phyloP scores from a whole-genome alignment of 2,888 invertebrate species.

The Loripinus fragilis region DNA sequence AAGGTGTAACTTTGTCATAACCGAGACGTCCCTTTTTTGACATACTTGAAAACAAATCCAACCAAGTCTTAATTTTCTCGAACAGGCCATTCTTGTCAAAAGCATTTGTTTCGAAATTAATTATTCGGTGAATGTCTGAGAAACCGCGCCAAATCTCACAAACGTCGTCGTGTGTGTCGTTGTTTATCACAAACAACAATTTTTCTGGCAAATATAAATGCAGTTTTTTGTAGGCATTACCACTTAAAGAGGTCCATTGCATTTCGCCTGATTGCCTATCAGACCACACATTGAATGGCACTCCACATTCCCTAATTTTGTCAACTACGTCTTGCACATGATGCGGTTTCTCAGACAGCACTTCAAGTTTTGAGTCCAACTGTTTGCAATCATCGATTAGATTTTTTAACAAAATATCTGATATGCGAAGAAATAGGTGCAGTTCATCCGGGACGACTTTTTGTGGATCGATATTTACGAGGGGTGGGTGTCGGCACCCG shows the following conservation, averaged over 20 bases:
- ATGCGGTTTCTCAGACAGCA: not conserved
- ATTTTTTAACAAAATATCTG: conserved; percentile 23
- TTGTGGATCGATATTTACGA: conserved; percentile 16
- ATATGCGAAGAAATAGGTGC: conserved; percentile 13
- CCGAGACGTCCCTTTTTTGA: not conserved
- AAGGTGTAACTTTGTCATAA: conserved; percentile 16
- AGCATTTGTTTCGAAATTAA: not conserved
- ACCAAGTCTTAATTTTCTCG: not conserved
- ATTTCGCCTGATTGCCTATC: conserved; percentile 23
- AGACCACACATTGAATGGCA: not conserved
- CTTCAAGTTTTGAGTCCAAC: conserved; percentile 6
- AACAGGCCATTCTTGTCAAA: not conserved
- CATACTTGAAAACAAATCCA: not conserved
- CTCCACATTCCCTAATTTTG: conserved; percentile 2
- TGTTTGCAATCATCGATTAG: conserved; percentile 27
- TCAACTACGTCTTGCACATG: not conserved
- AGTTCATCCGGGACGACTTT: conserved; percentile 31
- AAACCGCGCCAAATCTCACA: not conserved
- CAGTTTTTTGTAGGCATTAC: conserved; percentile 8
- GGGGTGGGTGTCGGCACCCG: not conserved
- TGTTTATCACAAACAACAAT: conserved; percentile 17
- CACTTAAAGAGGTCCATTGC: conserved; percentile 12
- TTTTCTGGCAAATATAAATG: not conserved
- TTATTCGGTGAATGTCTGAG: not conserved
- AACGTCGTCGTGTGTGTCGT: conserved; percentile 24